Percentiles rank a stretch among this genome's conserved stretches.
Evolutionary conservation across 1,140 invertebrate species (phyloP).

Genomic region (Cephus cinctus): DNA sequence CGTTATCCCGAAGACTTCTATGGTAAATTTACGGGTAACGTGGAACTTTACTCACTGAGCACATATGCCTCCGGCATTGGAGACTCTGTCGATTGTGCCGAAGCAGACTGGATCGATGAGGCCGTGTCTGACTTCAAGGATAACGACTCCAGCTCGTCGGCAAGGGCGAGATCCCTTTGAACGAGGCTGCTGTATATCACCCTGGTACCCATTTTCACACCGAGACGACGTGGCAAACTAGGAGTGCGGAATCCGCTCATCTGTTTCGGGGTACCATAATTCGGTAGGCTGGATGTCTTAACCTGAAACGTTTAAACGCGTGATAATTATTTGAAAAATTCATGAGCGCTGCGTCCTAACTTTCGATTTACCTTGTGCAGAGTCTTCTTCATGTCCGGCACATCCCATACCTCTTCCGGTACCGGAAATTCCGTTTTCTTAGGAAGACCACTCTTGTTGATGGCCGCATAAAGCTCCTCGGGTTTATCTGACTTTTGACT

Average conservation of each 20-base stretch:
- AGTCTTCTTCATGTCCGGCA: conserved; percentile 34
- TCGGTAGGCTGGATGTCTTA: conserved; percentile 49
- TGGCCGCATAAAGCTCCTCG: conserved; percentile 50
- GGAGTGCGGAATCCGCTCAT: conserved; percentile 42
- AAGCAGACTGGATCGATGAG: conserved; percentile 46
- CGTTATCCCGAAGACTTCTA: too few species aligned
- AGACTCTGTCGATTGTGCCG: conserved; percentile 45
- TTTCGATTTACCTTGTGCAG: conserved; percentile 26
- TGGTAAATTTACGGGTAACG: background rate
- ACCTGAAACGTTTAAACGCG: conserved; percentile 27
- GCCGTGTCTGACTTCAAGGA: conserved; percentile 48
- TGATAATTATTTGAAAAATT: background rate
- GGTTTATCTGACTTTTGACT: conserved; percentile 36
- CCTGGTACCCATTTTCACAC: conserved; percentile 72
- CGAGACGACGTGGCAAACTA: conserved; percentile 62
- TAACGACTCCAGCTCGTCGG: conserved; percentile 47
- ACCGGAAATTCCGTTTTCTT: conserved; percentile 40
- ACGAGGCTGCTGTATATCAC: conserved; percentile 56
- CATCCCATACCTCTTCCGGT: conserved; percentile 45
- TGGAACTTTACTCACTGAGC: conserved; percentile 45
- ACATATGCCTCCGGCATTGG: conserved; percentile 55
- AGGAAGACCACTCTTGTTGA: conserved; percentile 42
- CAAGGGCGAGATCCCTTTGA: conserved; percentile 41
- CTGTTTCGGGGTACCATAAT: conserved; percentile 41
- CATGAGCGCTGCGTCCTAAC: background rate